A percentile compares a stretch with the other conserved stretches of the same genome.
These are phyloP conservation scores for Pachliopta kotzebuea DNA, from an alignment of 2,888 invertebrate species.

Conservation along the genomic window DNA sequence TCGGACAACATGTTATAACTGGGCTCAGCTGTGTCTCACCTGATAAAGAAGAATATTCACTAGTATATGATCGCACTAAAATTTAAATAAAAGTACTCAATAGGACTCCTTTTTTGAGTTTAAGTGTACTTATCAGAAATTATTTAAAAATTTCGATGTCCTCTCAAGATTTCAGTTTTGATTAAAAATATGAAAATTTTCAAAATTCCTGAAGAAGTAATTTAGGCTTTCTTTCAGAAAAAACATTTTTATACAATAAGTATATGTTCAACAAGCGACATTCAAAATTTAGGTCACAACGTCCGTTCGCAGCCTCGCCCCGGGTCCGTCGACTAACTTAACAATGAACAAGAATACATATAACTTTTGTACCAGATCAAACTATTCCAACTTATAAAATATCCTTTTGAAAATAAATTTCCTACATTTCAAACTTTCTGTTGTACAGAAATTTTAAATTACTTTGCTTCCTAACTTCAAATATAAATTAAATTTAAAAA, in stretches of 20 bases:
- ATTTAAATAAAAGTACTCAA: too few relatives aligned
- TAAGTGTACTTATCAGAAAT: too few relatives aligned
- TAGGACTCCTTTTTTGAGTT: too few relatives aligned
- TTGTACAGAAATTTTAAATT: neutral
- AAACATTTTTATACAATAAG: neutral
- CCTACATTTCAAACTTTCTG: constrained; percentile 2
- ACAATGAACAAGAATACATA: constrained; percentile 20
- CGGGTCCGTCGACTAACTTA: constrained; percentile 10
- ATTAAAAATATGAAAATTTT: too few relatives aligned
- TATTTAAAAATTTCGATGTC: neutral
- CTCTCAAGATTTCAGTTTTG: too few relatives aligned
- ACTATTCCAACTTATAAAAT: constrained; percentile 16
- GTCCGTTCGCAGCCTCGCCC: constrained; percentile 6
- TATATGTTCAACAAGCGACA: constrained; percentile 10
- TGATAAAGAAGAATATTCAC: constrained; percentile 33
- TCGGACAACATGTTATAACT: constrained; percentile 90
- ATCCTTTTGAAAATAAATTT: constrained; percentile 6
- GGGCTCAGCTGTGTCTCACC: constrained; percentile 89
- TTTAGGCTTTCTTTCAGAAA: neutral
- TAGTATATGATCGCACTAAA: neutral
- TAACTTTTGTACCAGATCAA: constrained; percentile 13
- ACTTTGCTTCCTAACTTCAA: neutral
- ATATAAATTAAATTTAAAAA: neutral
- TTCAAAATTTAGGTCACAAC: constrained; percentile 26
- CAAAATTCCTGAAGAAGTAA: too few relatives aligned